Percentiles rank a stretch among this genome's conserved stretches.
Evolutionary conservation across 1,140 invertebrate species (phyloP).

Genomic region (Drosophila lini): DNA sequence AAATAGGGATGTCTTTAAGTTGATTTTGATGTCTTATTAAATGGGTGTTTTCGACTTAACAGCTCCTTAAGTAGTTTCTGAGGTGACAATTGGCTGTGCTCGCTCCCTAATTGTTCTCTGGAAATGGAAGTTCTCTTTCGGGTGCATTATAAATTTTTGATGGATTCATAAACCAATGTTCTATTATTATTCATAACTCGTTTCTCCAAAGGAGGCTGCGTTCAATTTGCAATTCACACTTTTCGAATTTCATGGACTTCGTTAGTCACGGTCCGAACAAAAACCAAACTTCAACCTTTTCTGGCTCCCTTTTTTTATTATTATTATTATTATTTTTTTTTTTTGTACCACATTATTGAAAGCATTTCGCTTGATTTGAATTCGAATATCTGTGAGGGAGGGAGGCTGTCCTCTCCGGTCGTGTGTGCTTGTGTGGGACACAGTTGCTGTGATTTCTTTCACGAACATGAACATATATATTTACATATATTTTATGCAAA

Average conservation of each 20-base stretch:
- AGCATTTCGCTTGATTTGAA: conserved; percentile 82
- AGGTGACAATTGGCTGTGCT: conserved; percentile 55
- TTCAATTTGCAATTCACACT: conserved; percentile 82
- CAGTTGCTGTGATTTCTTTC: conserved; percentile 82
- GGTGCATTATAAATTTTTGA: conserved; percentile 34
- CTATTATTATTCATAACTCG: conserved; percentile 80
- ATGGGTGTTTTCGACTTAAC: conserved; percentile 68
- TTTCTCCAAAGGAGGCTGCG: conserved; percentile 46
- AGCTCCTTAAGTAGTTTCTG: conserved; percentile 74
- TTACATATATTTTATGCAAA: conserved; percentile 84
- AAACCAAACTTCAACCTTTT: conserved; percentile 37
- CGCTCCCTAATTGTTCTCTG: conserved; percentile 19
- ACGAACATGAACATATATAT: conserved; percentile 74
- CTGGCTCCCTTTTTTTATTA: conserved; percentile 17
- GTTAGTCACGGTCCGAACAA: conserved; percentile 70
- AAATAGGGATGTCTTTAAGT: conserved; percentile 46
- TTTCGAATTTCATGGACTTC: conserved; percentile 77
- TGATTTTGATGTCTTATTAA: conserved; percentile 79
- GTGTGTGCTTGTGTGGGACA: conserved; percentile 44
- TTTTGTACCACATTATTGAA: conserved; percentile 70
- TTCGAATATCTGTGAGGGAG: conserved; percentile 54
- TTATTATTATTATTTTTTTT: conserved; percentile 10
- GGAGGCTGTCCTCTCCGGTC: conserved; percentile 22
- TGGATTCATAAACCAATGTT: conserved; percentile 26
- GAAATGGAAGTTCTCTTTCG: neutral